Conservation (phyloP, 2,888 invertebrate genomes). For the Arctia plantaginis region DNA sequence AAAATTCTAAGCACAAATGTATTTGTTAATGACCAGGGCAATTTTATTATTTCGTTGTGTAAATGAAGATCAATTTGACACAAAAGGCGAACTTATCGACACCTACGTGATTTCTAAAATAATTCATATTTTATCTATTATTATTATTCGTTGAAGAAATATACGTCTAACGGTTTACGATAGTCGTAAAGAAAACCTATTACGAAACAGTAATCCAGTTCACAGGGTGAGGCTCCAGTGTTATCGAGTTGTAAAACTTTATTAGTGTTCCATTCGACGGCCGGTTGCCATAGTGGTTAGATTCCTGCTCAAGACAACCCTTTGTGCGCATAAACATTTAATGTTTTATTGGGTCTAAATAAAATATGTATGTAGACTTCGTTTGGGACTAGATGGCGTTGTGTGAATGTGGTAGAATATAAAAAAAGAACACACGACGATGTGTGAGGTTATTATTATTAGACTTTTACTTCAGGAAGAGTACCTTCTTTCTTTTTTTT, state of each 20-base stretch:
- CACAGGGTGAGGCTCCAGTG: slow-evolving; percentile 16
- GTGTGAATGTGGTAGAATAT: too few relatives aligned
- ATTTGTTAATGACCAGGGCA: neutral
- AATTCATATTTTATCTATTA: slow-evolving; percentile 38
- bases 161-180: slow-evolving; percentile 61
- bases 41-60: neutral
- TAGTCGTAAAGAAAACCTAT: slow-evolving; percentile 62
- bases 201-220: slow-evolving; percentile 61
- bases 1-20: neutral
- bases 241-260: neutral
- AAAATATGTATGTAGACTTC: too few relatives aligned
- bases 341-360: too few relatives aligned
- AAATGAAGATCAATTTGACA: neutral
- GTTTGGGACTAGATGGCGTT: too few relatives aligned
- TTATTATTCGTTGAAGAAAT: slow-evolving; percentile 61
- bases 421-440: too few relatives aligned
- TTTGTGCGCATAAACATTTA: too few relatives aligned
- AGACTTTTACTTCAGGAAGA: too few relatives aligned
- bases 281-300: too few relatives aligned
- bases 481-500: too few relatives aligned
- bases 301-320: too few relatives aligned
- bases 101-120: slow-evolving; percentile 40
- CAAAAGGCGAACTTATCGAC: slow-evolving; percentile 38
- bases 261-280: neutral
- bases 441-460: neutral